Percentiles rank a stretch among this genome's conserved stretches.
Conservation (phyloP, 1,140 invertebrate genomes). For the Pseudachorutes palmiensis region DNA sequence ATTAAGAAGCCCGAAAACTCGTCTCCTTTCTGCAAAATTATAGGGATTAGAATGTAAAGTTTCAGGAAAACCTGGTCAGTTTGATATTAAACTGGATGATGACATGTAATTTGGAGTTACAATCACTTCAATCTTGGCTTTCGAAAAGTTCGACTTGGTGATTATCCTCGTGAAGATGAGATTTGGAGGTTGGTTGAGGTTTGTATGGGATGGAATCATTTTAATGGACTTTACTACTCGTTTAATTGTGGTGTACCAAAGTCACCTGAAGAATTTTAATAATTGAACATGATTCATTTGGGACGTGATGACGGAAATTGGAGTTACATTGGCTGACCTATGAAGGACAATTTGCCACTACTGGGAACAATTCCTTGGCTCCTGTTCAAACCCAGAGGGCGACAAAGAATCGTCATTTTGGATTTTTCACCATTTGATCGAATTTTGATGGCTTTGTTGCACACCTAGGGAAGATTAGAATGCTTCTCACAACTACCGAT, state of each 20-base stretch:
- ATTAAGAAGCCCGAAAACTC: conserved; percentile 15
- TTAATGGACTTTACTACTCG: conserved; percentile 26
- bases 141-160: conserved; percentile 11
- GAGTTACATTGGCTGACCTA: too few relatives aligned
- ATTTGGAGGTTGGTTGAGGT: not conserved
- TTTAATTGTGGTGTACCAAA: conserved; percentile 30
- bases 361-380: too few relatives aligned
- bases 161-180: conserved; percentile 22
- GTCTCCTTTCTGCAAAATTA: conserved; percentile 25
- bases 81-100: conserved; percentile 31
- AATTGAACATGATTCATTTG: too few relatives aligned
- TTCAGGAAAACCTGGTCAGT: conserved; percentile 13
- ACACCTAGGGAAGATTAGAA: not conserved
- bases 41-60: conserved; percentile 26
- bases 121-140: conserved; percentile 30
- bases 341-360: too few relatives aligned
- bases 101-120: conserved; percentile 32
- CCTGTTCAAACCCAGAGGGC: too few relatives aligned
- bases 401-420: too few relatives aligned
- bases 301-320: too few relatives aligned
- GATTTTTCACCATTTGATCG: too few relatives aligned
- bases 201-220: conserved; percentile 14
- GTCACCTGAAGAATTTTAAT: too few relatives aligned
- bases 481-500: not conserved
- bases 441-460: too few relatives aligned